Conservation (phyloP, 2,113 vertebrate genomes). For the Sinocyclocheilus anshuiensis region DNA sequence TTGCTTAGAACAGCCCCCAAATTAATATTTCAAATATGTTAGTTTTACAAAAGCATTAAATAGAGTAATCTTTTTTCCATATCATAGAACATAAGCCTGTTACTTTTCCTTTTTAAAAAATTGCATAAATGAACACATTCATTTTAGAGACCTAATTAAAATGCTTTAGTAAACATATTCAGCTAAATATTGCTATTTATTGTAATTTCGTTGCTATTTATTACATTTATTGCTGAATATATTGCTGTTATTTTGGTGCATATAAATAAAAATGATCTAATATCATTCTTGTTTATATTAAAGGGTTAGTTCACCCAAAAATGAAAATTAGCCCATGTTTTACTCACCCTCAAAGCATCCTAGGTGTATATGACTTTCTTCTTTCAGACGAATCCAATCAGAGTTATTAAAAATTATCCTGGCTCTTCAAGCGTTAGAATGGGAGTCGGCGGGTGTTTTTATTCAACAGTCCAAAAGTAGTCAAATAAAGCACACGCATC, state of each 20-base stretch:
- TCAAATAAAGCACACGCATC: too few relatives aligned
- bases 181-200: not conserved
- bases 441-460: too few relatives aligned
- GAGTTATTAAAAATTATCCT: too few relatives aligned
- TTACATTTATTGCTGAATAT: not conserved
- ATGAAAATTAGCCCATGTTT: too few relatives aligned
- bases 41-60: not conserved
- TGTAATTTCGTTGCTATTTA: too few relatives aligned
- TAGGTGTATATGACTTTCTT: too few relatives aligned
- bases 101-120: not conserved
- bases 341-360: not conserved
- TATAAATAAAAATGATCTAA: not conserved
- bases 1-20: not conserved
- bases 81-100: not conserved
- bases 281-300: not conserved
- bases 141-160: not conserved
- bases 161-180: not conserved
- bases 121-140: not conserved
- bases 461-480: too few relatives aligned
- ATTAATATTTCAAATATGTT: not conserved
- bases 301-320: too few relatives aligned
- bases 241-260: not conserved
- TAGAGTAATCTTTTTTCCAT: not conserved
- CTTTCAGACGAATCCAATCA: too few relatives aligned
- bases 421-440: too few relatives aligned